These are phyloP conservation scores for Premnoplex brunnescens DNA, from an alignment of 2,797 vertebrate species.

Conservation along the genomic window DNA sequence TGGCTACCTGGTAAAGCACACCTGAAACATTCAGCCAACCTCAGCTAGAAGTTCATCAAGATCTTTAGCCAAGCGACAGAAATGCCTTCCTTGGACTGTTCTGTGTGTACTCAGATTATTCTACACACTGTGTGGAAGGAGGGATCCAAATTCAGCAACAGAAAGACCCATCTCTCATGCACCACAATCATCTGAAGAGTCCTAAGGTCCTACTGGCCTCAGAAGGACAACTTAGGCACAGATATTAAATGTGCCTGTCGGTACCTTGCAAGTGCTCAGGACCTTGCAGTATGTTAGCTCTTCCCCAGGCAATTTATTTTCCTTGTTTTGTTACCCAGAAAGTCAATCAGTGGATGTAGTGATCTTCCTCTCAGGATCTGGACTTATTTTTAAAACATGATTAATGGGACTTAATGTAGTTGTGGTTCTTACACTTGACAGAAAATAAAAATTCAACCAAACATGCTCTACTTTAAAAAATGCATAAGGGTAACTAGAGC, in stretches of 20 bases:
- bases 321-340: background rate
- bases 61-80: background rate
- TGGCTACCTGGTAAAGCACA: background rate
- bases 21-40: background rate
- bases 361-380: background rate
- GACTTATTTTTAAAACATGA: constrained; percentile 10
- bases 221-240: background rate
- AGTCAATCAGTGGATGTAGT: background rate
- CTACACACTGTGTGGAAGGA: background rate
- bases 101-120: background rate
- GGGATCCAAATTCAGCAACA: background rate
- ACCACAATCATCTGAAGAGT: background rate
- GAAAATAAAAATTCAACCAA: background rate
- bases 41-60: background rate
- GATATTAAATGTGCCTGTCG: background rate
- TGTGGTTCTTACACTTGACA: background rate
- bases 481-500: background rate
- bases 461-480: background rate
- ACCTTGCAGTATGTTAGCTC: background rate
- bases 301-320: background rate
- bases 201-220: background rate
- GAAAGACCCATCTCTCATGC: background rate
- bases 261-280: background rate
- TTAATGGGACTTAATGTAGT: constrained; percentile 17
- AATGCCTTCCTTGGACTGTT: background rate